Evolutionary conservation across 2,888 invertebrate genomes (phyloP).

Genomic region (Spilarctia lutea): DNA sequence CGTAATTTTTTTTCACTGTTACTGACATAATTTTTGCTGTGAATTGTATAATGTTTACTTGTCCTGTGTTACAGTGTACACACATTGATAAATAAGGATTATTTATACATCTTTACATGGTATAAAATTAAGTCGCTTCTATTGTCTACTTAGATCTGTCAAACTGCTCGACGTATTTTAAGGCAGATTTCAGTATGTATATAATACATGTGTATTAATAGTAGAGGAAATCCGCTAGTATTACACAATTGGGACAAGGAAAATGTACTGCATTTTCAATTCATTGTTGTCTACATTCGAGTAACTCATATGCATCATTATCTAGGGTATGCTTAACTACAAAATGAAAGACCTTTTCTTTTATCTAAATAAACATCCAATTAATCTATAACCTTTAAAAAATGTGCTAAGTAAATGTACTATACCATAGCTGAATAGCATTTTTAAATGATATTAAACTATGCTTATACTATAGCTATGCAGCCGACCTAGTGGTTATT

Average conservation of each 20-base stretch:
- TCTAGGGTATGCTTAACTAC: too few relatives aligned
- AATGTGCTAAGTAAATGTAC: neutral
- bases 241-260: neutral
- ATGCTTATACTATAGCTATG: too few relatives aligned
- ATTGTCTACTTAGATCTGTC: too few relatives aligned
- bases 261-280: neutral
- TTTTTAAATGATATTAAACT: too few relatives aligned
- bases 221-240: neutral
- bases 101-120: neutral
- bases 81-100: neutral
- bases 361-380: neutral
- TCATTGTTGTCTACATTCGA: neutral
- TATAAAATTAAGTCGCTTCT: too few relatives aligned
- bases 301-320: too few relatives aligned
- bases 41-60: neutral
- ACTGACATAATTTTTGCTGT: neutral
- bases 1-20: neutral
- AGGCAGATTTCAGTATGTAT: too few relatives aligned
- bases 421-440: too few relatives aligned
- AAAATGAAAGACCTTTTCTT: too few relatives aligned
- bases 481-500: too few relatives aligned
- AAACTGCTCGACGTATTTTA: too few relatives aligned
- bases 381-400: neutral
- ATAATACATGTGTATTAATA: too few relatives aligned
- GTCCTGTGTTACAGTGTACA: neutral